Evolutionary conservation across 1,140 invertebrate genomes (phyloP).

Genomic region (Drosophila orosa): DNA sequence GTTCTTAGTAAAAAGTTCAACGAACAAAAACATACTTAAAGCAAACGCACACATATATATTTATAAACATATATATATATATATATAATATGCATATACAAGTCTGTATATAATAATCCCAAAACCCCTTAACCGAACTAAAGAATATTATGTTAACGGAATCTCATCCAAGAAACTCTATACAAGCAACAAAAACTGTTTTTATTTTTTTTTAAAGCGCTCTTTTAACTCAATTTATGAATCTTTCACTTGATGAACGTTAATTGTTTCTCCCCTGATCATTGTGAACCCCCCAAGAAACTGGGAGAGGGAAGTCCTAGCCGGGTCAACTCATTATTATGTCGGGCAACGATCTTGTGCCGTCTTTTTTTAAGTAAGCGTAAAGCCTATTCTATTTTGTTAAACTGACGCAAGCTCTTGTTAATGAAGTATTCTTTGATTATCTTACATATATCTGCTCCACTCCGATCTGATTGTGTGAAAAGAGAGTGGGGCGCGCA

Average conservation of each 20-base stretch:
- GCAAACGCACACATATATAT: conserved; percentile 29
- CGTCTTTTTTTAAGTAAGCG: conserved; percentile 17
- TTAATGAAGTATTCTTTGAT: conserved; percentile 77
- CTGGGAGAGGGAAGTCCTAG: background rate
- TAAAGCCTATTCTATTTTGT: conserved; percentile 55
- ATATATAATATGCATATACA: conserved; percentile 50
- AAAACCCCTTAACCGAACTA: conserved; percentile 19
- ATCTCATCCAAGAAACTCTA: conserved; percentile 69
- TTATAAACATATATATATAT: conserved; percentile 13
- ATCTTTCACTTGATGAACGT: conserved; percentile 57
- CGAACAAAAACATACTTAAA: conserved; percentile 63
- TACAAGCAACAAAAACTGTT: conserved; percentile 21
- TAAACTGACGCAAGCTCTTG: conserved; percentile 72
- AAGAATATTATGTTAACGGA: conserved; percentile 62
- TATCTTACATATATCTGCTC: conserved; percentile 40
- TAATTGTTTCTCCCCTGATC: conserved; percentile 38
- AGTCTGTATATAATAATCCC: conserved; percentile 51
- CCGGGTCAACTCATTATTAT: conserved; percentile 40
- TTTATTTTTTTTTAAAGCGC: conserved; percentile 44
- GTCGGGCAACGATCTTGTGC: conserved; percentile 20
- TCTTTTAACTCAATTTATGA: conserved; percentile 49
- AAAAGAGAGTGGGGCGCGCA: conserved; percentile 15
- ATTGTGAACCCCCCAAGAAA: conserved; percentile 6
- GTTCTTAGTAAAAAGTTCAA: conserved; percentile 52
- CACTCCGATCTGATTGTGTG: conserved; percentile 30